Conservation (phyloP, 2,113 vertebrate species). For the Malurus alboscapulatus region DNA sequence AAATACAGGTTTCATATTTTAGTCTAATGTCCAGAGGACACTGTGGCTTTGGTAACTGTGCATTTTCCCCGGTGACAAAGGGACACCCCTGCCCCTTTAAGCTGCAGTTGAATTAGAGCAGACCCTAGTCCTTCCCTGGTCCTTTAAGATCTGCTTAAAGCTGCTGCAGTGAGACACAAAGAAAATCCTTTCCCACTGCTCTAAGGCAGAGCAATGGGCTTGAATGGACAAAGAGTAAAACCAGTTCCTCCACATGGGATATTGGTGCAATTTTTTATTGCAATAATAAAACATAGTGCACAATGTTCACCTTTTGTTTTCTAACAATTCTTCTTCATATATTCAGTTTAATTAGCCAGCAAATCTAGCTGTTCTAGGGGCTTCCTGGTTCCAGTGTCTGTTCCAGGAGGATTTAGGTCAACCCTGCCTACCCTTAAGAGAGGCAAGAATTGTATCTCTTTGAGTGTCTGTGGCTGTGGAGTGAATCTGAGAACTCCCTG, state of each 20-base stretch:
- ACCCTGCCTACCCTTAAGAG: background rate
- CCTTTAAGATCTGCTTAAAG: background rate
- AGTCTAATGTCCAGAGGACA: background rate
- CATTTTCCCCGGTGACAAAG: background rate
- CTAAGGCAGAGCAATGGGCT: background rate
- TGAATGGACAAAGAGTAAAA: background rate
- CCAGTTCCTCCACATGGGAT: background rate
- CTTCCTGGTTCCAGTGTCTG: background rate
- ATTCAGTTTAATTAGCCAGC: background rate
- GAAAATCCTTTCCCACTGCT: background rate
- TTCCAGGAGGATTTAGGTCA: background rate
- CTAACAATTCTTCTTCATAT: background rate
- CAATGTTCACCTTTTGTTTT: background rate
- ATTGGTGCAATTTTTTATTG: accelerated
- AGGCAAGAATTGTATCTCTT: background rate
- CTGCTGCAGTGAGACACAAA: background rate
- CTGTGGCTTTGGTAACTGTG: background rate
- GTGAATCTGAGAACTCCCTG: background rate
- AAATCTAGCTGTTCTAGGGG: background rate
- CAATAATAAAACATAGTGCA: background rate
- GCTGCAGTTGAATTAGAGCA: background rate
- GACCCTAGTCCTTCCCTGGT: background rate
- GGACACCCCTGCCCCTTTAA: background rate
- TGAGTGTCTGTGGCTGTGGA: background rate
- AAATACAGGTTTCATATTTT: background rate